phyloP scores from a whole-genome alignment of 2,113 vertebrate genomes.

The Pseudolaguvia tuberculata region DNA sequence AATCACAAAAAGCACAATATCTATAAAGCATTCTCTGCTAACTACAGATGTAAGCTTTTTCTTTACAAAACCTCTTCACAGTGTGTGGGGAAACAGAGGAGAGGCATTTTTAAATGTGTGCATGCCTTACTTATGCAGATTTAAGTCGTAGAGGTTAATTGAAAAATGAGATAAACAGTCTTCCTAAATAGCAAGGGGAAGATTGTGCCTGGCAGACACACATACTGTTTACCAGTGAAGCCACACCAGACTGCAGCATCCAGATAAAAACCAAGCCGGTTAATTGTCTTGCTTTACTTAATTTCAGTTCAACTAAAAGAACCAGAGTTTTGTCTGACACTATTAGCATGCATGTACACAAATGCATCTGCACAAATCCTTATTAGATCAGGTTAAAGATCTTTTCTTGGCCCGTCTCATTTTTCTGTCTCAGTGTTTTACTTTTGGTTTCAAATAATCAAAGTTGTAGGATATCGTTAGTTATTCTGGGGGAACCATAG shows the following conservation, averaged over 20 bases:
- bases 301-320: constrained; percentile 76
- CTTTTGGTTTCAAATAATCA: too few species aligned
- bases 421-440: not conserved
- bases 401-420: not conserved
- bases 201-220: constrained; percentile 75
- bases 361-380: constrained; percentile 55
- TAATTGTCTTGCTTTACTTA: constrained; percentile 90
- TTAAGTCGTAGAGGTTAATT: constrained; percentile 92
- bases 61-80: constrained; percentile 60
- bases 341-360: constrained; percentile 70
- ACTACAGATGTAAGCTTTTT: constrained; percentile 61
- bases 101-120: constrained; percentile 74
- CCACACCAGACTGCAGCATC: constrained; percentile 68
- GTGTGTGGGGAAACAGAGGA: constrained; percentile 29
- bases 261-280: constrained; percentile 73
- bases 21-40: constrained; percentile 71
- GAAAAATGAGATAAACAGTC: constrained; percentile 95
- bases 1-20: constrained; percentile 69
- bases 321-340: constrained; percentile 71
- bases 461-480: too few species aligned
- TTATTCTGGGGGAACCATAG: too few species aligned
- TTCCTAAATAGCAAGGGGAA: constrained; percentile 67
- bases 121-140: constrained; percentile 73
- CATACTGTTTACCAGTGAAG: constrained; percentile 63
- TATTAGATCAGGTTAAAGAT: constrained; percentile 30